Base-by-base conservation (phyloP, 2,797 vertebrate genomes). In the Rhynchotus rufescens region DNA sequence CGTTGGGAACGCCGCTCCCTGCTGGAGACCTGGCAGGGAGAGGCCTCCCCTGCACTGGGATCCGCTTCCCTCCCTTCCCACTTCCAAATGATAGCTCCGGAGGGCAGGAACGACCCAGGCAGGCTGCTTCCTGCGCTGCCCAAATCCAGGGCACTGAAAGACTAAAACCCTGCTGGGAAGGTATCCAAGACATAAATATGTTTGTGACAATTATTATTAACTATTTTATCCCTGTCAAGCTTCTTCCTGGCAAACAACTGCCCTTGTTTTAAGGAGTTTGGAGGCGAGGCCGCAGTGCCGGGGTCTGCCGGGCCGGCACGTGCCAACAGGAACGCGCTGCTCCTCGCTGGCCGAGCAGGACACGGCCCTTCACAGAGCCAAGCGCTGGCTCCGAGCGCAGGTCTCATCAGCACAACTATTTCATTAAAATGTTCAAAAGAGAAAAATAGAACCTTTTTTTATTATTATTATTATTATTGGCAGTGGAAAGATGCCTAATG, bases 101-200 rank as follows among this genome's bases (percentile, higher is more conserved):
- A 76, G 15, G 25, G 25, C 47, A 92, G 67, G 62, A 40, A 26
- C 3, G 1, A 62, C 69, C 62, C 42, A 8, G 54, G 11, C 62
- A 32, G 15, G 49, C 26, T 51, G 81, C 42, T 36, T 69, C 34
- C 15, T 40, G 34, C 79, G 23, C 34, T 83, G 26, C 76, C 26
- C 38, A 81, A 92, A 82, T 45, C 20, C 72, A 71, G 52, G 49
- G 40, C 84, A 77, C 3, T 80, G 79, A 64, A 86, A 86, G 45
- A 71, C 44, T 82, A 10, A 10, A 28, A 86, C 65, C 54, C 72
- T 82, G 65, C 84, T 72, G 91, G 79, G 79, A 92, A 90, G 90
- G 88, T 42, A 78, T 67, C 36, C 32, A 90, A 88, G 86, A 75
- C 45, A 65, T 88, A 86, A 92, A 82, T 57, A 51, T 8, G 75